Evolutionary conservation across 1,140 invertebrate genomes (phyloP).

Genomic region (Eulimnadia texana): DNA sequence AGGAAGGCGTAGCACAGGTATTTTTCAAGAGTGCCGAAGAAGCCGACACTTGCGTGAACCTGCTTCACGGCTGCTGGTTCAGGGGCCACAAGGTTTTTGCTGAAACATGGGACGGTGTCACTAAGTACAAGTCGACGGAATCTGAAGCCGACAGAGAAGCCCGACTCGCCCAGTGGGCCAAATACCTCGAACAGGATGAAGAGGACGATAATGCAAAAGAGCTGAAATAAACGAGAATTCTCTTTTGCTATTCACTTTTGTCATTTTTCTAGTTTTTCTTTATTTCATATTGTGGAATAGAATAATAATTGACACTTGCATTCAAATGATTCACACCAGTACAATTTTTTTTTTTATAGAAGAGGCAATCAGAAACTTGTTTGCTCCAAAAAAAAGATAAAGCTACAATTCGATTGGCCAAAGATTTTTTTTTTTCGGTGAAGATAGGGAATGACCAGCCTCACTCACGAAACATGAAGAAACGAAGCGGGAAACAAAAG

Average conservation of each 20-base stretch:
- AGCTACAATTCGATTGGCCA: no score
- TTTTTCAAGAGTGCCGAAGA: conserved; percentile 78
- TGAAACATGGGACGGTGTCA: conserved; percentile 87
- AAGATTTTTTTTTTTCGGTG: background rate
- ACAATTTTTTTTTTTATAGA: background rate
- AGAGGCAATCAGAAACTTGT: background rate
- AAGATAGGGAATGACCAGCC: background rate
- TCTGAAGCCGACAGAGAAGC: conserved; percentile 73
- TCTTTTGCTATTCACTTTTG: background rate
- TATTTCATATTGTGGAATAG: background rate
- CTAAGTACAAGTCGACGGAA: conserved; percentile 83
- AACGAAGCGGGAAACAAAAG: background rate
- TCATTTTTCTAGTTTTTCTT: background rate
- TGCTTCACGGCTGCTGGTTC: conserved; percentile 87
- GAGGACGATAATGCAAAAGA: conserved; percentile 18
- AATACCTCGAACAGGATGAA: conserved; percentile 51
- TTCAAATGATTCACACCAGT: background rate
- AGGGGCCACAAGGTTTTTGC: conserved; percentile 67
- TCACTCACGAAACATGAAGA: background rate
- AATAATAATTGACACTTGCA: background rate
- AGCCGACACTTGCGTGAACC: conserved; percentile 73
- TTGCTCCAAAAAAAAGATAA: background rate
- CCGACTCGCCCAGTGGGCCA: conserved; percentile 73
- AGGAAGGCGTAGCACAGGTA: conserved; percentile 85
- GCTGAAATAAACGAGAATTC: no score